A percentile compares a stretch with the other conserved stretches of the same genome.
Conservation (phyloP, 2,113 vertebrate genomes). For the Odontophorus gujanensis region DNA sequence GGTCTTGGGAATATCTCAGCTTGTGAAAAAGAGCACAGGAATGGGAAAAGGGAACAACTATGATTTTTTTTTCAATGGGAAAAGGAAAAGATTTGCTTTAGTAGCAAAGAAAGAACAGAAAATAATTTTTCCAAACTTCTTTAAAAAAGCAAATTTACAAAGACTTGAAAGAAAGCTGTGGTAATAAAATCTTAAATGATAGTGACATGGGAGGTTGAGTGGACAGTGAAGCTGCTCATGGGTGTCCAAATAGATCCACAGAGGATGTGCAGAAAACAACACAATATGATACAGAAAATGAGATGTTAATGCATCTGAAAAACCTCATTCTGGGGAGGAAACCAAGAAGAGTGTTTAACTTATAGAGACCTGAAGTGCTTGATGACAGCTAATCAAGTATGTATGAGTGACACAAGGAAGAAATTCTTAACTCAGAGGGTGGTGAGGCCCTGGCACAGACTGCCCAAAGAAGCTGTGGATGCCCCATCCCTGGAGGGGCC, state of each 20-base stretch:
- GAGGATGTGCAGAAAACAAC: background rate
- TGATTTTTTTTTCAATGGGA: background rate
- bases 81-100: constrained; percentile 1
- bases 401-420: background rate
- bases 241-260: background rate
- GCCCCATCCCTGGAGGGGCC: too few species aligned
- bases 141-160: constrained; percentile 49
- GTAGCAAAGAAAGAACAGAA: constrained; percentile 17
- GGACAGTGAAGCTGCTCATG: background rate
- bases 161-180: background rate
- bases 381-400: background rate
- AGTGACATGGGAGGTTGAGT: background rate
- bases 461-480: too few species aligned
- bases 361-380: background rate
- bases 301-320: background rate
- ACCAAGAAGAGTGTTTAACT: background rate
- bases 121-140: constrained; percentile 17
- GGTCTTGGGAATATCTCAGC: background rate
- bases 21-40: background rate
- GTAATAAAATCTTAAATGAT: background rate
- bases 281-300: background rate
- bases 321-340: background rate
- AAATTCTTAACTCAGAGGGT: too few species aligned
- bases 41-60: background rate
- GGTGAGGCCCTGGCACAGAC: too few species aligned